Conservation (phyloP, 2,113 vertebrate genomes). For the Gallinago paraguaiae region DNA sequence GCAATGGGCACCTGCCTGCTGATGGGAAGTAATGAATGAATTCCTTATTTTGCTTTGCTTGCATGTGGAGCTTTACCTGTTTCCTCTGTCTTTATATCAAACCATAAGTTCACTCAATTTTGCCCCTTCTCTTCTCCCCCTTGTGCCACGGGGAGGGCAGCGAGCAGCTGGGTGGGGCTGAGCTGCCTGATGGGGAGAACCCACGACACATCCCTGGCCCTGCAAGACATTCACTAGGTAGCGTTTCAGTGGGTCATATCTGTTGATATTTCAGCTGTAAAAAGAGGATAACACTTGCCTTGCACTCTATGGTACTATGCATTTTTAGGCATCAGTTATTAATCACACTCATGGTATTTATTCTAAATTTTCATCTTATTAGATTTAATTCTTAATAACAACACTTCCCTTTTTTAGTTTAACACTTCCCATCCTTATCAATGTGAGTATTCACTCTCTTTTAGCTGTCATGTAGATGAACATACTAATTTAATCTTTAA, state of each 20-base stretch:
- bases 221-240: neutral
- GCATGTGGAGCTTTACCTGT: neutral
- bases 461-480: neutral
- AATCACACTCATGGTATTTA: neutral
- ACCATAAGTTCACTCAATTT: neutral
- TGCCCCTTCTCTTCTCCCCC: neutral
- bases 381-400: neutral
- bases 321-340: neutral
- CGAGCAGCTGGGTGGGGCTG: accelerated
- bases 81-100: neutral
- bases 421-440: neutral
- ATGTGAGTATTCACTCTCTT: neutral
- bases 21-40: neutral
- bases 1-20: neutral
- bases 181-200: neutral
- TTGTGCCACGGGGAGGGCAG: neutral
- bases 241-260: neutral
- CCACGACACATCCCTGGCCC: neutral
- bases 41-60: neutral
- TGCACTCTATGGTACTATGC: neutral
- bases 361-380: neutral
- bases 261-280: neutral
- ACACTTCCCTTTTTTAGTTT: neutral
- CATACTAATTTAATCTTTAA: neutral
- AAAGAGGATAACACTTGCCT: neutral